These are phyloP conservation scores for Marisa cornuarietis DNA, from an alignment of 1,140 invertebrate species.

Conservation along the genomic window DNA sequence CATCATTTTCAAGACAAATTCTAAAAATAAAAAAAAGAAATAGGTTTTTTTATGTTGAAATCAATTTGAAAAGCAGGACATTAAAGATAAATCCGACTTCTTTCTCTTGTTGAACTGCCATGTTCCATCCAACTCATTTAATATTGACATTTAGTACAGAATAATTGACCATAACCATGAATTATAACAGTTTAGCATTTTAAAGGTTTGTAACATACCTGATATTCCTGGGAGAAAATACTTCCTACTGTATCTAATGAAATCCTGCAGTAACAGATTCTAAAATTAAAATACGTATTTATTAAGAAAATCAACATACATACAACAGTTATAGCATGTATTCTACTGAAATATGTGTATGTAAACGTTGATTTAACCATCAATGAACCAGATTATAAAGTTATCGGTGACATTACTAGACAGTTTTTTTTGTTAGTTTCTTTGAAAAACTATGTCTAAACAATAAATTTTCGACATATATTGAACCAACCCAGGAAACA, in stretches of 20 bases:
- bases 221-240: slow-evolving; percentile 63
- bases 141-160: background rate
- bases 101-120: background rate
- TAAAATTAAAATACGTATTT: background rate
- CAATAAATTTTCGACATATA: background rate
- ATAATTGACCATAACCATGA: background rate
- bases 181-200: slow-evolving; percentile 65
- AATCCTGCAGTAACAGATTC: slow-evolving; percentile 17
- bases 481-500: slow-evolving; percentile 1
- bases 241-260: slow-evolving; percentile 57
- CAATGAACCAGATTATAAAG: background rate
- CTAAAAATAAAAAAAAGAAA: no score
- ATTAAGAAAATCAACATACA: background rate
- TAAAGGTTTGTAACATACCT: slow-evolving; percentile 42
- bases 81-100: background rate
- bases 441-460: background rate
- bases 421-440: background rate
- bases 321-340: no score
- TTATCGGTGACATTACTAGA: background rate
- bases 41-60: no score
- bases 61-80: no score
- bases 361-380: background rate
- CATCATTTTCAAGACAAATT: no score
- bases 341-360: slow-evolving; percentile 5
- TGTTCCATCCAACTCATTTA: background rate